Base-by-base conservation (phyloP, 2,888 invertebrate species). In the Agriopis marginaria region DNA sequence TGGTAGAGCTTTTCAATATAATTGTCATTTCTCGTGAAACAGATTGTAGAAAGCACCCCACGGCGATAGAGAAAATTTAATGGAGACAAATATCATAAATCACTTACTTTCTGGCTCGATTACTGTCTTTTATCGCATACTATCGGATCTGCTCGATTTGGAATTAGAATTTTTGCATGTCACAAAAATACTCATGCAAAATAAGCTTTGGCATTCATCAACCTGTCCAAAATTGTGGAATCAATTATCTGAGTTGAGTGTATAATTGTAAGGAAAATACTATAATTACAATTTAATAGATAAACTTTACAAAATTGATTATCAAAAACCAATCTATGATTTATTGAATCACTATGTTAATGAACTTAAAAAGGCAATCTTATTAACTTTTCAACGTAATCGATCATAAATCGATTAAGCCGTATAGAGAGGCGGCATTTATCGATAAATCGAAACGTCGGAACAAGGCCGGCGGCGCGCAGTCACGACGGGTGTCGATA, bases 321-420 rank as follows among this genome's bases (percentile, higher is more conserved):
- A 45, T 50, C 56, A 56, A 50, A n/a, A 64, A 44, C 62, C 2
- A 53, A 62, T 45, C 50, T 40, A 8, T 50, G 49, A 64, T 64
- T 64, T 49, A 64, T 56, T 9, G 56, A 40, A 59, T 54, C 40
- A 32, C 17, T 47, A 55, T 55, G 63, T 40, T 58, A 51, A 61
- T 55, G 23, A 23, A 59, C n/a, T 54, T 63, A 44, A 63, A 68
- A 66, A 70, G 17, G 65, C 66, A 66, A 63, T 69, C 69, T 51
- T 42, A 69, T 69, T 56, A 69, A 56, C 50, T 44, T 69, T 65
- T 69, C 69, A 53, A 53, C 56, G 47, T 62, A 65, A 69, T 69
- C 65, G 56, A 65, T 69, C 60, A 65, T 66, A 66, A 70, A 66
- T 70, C 70, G 66, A 70, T 66, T 65, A 4, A 55, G 23, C 61